Base-by-base conservation (phyloP, 2,797 vertebrate genomes). In the Pseudochirops corinnae region DNA sequence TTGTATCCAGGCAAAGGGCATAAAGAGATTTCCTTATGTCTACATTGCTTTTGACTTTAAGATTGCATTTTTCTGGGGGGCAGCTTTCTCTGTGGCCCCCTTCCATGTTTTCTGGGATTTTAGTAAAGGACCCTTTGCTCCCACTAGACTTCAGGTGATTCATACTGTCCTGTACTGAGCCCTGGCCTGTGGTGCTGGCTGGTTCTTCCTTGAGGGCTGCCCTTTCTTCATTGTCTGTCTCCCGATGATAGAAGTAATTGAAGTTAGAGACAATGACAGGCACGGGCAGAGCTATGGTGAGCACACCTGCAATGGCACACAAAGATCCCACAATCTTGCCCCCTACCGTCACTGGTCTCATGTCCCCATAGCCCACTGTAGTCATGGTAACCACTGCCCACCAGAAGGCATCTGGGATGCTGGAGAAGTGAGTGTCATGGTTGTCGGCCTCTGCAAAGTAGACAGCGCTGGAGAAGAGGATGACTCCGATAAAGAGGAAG, bases 301-400 rank as follows among this genome's bases (percentile, higher is more conserved):
- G 98, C 92, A 99, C 99, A 0, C 99, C 99, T 0, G 99, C 99
- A 0, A 99, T 99, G 98, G 99, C 99, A 91, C 99, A 99, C 96
- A 99, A 98, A 0, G 99, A 99, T 12, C 99, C 99, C 97, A 99
- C 99, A 2, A 99, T 99, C 98, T 99, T 99, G 12, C 99, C 99
- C 1, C 99, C 99, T 0, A 99, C 99, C 0, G 99, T 99, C 93
- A 99, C 98, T 5, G 99, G 99, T 95, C 99, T 98, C 99, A 99
- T 99, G 97, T 99, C 99, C 0, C 99, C 99, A 3, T 99, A 99
- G 92, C 99, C 99, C 39, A 99, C 99, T 0, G 99, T 99, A 0
- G 99, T 99, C 99, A 99, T 99, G 97, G 99, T 99, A 14, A 99
- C 99, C 58, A 99, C 99, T 0, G 99, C 99, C 99, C 99, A 99